phyloP scores from a whole-genome alignment of 1,140 invertebrate species.

The Drosophila ficusphila region DNA sequence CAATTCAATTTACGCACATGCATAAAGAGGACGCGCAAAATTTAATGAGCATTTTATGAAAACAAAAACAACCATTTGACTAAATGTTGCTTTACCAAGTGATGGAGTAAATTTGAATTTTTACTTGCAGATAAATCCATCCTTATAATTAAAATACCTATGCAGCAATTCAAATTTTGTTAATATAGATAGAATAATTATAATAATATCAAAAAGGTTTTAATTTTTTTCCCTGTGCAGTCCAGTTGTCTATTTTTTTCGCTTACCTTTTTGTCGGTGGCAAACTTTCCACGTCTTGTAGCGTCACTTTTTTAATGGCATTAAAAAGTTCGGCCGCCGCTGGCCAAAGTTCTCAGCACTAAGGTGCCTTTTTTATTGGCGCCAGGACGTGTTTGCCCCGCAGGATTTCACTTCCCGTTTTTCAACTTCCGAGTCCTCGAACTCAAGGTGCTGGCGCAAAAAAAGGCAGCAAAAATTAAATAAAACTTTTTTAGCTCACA shows the following conservation, averaged over 20 bases:
- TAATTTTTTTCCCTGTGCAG: not conserved
- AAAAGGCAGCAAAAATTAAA: conserved; percentile 64
- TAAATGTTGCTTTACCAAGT: conserved; percentile 39
- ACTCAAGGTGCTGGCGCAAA: conserved; percentile 63
- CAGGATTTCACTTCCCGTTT: conserved; percentile 55
- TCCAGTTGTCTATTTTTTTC: conserved; percentile 15
- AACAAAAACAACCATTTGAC: conserved; percentile 20
- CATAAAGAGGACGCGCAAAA: conserved; percentile 55
- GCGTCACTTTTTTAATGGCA: conserved; percentile 66
- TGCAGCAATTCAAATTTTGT: no score
- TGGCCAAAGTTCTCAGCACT: conserved; percentile 64
- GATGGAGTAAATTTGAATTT: no score
- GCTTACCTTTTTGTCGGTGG: conserved; percentile 47
- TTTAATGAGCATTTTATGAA: conserved; percentile 22
- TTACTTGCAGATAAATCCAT: no score
- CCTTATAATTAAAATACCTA: no score
- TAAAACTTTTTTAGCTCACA: conserved; percentile 81
- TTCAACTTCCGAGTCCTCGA: conserved; percentile 23
- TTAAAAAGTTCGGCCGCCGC: conserved; percentile 77
- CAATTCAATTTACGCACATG: conserved; percentile 76
- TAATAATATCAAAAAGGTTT: no score
- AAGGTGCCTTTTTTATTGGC: conserved; percentile 80
- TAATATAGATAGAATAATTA: no score
- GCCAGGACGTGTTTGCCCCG: conserved; percentile 74
- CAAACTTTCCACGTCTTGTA: conserved; percentile 61